These are phyloP conservation scores for Promerops cafer DNA, from an alignment of 2,113 vertebrate species.

Conservation along the genomic window DNA sequence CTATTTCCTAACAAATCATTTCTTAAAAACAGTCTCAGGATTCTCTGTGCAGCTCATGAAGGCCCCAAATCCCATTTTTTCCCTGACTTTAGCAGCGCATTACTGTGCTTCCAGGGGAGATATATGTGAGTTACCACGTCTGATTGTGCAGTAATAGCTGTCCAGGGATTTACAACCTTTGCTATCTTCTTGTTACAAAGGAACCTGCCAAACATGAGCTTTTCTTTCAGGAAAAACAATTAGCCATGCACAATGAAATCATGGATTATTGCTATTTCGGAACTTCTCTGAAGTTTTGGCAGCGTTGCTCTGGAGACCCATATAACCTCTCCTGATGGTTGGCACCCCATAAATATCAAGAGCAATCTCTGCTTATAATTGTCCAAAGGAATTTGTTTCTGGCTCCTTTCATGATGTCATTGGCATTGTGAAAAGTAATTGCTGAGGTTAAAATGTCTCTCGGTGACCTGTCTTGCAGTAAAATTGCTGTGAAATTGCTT, in stretches of 20 bases:
- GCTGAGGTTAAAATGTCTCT: neutral
- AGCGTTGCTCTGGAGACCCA: neutral
- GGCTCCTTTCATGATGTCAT: neutral
- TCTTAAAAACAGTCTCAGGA: neutral
- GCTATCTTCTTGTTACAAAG: conserved; percentile 1
- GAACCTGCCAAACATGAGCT: neutral
- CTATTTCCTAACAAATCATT: neutral
- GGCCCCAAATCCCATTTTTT: neutral
- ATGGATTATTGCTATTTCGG: neutral
- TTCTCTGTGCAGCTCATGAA: neutral
- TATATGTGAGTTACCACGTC: neutral
- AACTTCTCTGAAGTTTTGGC: neutral
- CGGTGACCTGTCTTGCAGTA: neutral
- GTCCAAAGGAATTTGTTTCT: neutral
- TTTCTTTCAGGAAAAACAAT: conserved; percentile 35
- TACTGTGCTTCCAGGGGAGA: neutral
- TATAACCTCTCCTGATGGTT: neutral
- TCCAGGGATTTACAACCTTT: neutral
- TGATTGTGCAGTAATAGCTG: neutral
- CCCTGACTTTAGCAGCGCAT: neutral
- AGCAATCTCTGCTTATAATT: neutral
- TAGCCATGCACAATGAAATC: neutral
- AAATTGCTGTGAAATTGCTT: neutral
- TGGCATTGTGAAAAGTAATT: conserved; percentile 6
- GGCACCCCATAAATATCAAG: conserved; percentile 9